Conservation (phyloP, 1,140 invertebrate species). For the Drosophila repleta region DNA sequence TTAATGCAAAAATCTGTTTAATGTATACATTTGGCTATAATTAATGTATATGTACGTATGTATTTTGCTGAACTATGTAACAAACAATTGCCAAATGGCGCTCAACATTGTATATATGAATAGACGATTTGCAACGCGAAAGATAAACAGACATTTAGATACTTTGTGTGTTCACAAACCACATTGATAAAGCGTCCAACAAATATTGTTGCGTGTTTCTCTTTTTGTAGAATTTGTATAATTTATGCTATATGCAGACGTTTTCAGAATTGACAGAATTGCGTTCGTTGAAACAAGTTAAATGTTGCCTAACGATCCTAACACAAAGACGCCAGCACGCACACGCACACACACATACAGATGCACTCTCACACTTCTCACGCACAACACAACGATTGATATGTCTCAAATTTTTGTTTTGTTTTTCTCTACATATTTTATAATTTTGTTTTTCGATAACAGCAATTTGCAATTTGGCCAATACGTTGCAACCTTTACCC, state of each 20-base stretch:
- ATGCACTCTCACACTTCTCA: constrained; percentile 26
- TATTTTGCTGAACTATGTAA: constrained; percentile 14
- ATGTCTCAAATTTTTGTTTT: constrained; percentile 30
- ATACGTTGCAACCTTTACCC: constrained; percentile 1
- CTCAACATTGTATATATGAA: constrained; percentile 28
- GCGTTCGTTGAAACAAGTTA: constrained; percentile 15
- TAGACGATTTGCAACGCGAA: constrained; percentile 1
- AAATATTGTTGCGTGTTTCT: constrained; percentile 16
- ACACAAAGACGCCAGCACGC: neutral
- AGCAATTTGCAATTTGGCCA: constrained; percentile 1
- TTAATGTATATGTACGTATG: constrained; percentile 12
- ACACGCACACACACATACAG: constrained; percentile 12
- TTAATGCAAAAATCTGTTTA: constrained; percentile 5
- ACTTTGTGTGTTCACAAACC: neutral
- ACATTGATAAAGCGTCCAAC: neutral
- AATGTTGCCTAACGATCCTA: neutral
- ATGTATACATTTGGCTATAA: constrained; percentile 15
- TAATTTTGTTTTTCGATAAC: neutral
- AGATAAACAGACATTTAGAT: constrained; percentile 8
- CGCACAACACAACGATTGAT: constrained; percentile 34
- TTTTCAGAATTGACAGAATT: constrained; percentile 37
- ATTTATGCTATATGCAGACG: constrained; percentile 49
- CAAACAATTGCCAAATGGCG: constrained; percentile 44
- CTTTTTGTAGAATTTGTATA: constrained; percentile 32
- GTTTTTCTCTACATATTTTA: neutral